Evolutionary conservation across 2,113 vertebrate species (phyloP), one percentile per base, ranked within the genome.

Genomic region (Serilophus lunatus): DNA sequence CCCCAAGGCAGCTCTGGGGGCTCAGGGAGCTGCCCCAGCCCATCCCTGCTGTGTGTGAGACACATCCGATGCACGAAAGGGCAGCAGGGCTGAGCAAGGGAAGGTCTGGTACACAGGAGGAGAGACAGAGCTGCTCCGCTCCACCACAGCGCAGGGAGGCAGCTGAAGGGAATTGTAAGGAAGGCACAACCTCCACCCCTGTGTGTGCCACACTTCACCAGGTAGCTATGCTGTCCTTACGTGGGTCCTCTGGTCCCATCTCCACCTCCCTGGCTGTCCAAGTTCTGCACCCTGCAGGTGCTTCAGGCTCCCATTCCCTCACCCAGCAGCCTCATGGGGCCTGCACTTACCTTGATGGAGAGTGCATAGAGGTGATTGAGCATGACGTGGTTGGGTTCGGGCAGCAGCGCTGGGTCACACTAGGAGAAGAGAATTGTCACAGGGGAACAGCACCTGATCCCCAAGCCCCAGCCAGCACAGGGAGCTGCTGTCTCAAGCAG

Each of bases 301-400:
- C 86, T 82, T 66, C 53, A 59, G 64, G 69, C 29, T 44, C n/a
- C 33, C 64, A n/a, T 14, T 38, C 42, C 66, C 20, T 49, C 65
- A 18, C 15, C 14, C 69, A 12, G 42, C 9, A 3, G 36, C 33
- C 31, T 8, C 0, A 1, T 0, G 0, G 56, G 40, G 23, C 31
- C 54, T 26, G 38, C 3, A 25, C 98, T 98, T 97, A 99, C 99
- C 98, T 99, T 99, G 93, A 99, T 99, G 82, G 99, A 99, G 49
- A 99, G 98, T 0, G 99, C 99, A 2, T 99, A 99, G 65, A 99
- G 99, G 96, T 99, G 99, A 93, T 99, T 99, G 81, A 99, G 98
- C 99, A 99, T 99, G 74, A 99, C 99, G 1, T 99, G 99, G 95
- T 99, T 99, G 82, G 99, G 99, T 86, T 99, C 99, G 0, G 99